Conservation (phyloP, 1,140 invertebrate genomes). For the Drosophila santomea region DNA sequence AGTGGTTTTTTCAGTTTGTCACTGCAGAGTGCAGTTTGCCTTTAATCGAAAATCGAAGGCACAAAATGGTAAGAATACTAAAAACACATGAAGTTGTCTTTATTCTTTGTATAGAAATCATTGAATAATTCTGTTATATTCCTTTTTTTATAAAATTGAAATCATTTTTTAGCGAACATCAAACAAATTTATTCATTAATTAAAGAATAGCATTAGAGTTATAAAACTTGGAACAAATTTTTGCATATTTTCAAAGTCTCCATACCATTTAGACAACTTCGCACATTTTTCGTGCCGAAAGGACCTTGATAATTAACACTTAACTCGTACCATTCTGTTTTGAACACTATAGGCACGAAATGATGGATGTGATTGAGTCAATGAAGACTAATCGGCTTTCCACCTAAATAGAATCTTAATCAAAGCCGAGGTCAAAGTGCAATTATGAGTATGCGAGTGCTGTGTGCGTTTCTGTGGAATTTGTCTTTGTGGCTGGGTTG, state of each 20-base stretch:
- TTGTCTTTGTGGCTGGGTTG: constrained; percentile 13
- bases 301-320: neutral
- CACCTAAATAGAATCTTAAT: constrained; percentile 9
- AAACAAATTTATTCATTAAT: no score
- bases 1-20: constrained; percentile 20
- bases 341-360: no score
- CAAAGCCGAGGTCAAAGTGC: constrained; percentile 42
- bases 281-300: neutral
- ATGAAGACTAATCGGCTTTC: neutral
- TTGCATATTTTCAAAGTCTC: no score
- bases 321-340: no score
- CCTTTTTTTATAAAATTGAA: no score
- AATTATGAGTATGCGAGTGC: constrained; percentile 56
- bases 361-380: neutral
- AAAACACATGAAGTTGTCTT: neutral
- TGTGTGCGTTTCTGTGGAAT: constrained; percentile 43
- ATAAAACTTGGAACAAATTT: no score
- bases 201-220: no score
- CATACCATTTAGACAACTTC: neutral
- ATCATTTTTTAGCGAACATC: no score
- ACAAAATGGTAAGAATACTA: neutral
- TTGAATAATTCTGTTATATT: no score
- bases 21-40: constrained; percentile 5
- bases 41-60: constrained; percentile 13
- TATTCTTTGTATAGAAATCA: no score